Percentiles rank a stretch among this genome's conserved stretches.
Evolutionary conservation across 2,888 invertebrate genomes (phyloP).

Genomic region (Cetonia aurata): DNA sequence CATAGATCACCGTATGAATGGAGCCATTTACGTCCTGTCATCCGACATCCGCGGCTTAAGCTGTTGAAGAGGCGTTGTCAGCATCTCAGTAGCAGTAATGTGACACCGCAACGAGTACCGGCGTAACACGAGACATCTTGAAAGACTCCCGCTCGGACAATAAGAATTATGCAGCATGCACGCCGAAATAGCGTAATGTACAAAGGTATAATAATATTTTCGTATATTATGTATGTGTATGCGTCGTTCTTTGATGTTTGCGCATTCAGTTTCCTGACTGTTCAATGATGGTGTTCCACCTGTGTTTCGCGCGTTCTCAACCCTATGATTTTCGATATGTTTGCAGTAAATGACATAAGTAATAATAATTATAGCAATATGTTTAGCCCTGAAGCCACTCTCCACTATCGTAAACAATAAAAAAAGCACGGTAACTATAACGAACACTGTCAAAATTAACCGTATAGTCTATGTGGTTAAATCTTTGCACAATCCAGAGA

Average conservation of each 20-base stretch:
- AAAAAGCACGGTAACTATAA: too few relatives aligned
- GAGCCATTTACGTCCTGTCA: conserved; percentile 51
- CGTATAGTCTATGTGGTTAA: too few relatives aligned
- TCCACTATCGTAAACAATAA: too few relatives aligned
- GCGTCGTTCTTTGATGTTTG: conserved; percentile 14
- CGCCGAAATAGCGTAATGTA: conserved; percentile 34
- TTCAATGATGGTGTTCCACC: not conserved
- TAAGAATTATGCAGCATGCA: conserved; percentile 49
- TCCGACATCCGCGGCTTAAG: conserved; percentile 52
- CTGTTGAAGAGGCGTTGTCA: conserved; percentile 53
- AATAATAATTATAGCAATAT: too few relatives aligned
- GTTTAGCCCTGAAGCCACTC: too few relatives aligned
- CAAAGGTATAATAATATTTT: conserved; percentile 11
- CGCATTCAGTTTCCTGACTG: conserved; percentile 3
- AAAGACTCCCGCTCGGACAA: conserved; percentile 52
- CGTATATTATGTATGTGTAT: not conserved
- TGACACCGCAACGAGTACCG: conserved; percentile 47
- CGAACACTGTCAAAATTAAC: too few relatives aligned
- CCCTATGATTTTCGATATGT: too few relatives aligned
- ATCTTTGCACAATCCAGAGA: too few relatives aligned
- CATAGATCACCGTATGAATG: conserved; percentile 49
- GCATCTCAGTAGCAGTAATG: conserved; percentile 53
- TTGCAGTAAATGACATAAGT: too few relatives aligned
- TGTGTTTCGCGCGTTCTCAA: too few relatives aligned
- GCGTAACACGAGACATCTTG: conserved; percentile 53